A percentile compares a stretch with the other conserved stretches of the same genome.
phyloP scores from a whole-genome alignment of 64 coral and sea anemone genomes.

The Montipora efflorescens region DNA sequence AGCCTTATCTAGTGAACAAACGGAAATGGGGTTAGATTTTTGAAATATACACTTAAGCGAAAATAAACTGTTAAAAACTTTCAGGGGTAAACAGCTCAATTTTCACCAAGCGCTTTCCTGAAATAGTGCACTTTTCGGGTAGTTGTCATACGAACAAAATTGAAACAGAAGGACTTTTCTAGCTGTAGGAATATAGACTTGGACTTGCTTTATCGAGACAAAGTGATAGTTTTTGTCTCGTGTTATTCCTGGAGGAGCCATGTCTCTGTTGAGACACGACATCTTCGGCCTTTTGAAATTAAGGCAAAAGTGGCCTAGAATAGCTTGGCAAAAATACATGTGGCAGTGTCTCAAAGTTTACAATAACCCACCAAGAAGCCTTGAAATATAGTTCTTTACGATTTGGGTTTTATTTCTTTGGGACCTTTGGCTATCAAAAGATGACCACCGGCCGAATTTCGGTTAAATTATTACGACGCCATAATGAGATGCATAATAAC shows the following conservation, averaged over 20 bases:
- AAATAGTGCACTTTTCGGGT: conserved; percentile 57
- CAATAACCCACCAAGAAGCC: not conserved
- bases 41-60: not conserved
- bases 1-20: not conserved
- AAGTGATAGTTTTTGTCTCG: conserved; percentile 12
- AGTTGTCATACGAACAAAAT: conserved; percentile 35
- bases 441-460: not conserved
- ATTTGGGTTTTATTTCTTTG: conserved; percentile 13
- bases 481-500: conserved; percentile 37
- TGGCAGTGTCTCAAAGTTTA: not conserved
- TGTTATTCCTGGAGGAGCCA: conserved; percentile 11
- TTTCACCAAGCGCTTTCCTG: not conserved
- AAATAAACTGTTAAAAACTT: conserved; percentile 6
- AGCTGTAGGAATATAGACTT: conserved; percentile 19
- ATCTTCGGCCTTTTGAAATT: conserved; percentile 30
- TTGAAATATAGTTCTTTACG: conserved; percentile 2
- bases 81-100: not conserved
- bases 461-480: conserved; percentile 31
- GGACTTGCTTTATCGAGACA: conserved; percentile 13
- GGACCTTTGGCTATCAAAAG: not conserved
- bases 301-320: conserved; percentile 31
- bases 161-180: conserved; percentile 28
- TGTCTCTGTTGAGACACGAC: not conserved
- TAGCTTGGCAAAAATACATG: conserved; percentile 20
- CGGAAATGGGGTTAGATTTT: not conserved